Conservation (phyloP, 1,140 invertebrate genomes). For the Eupristina koningsbergeri region DNA sequence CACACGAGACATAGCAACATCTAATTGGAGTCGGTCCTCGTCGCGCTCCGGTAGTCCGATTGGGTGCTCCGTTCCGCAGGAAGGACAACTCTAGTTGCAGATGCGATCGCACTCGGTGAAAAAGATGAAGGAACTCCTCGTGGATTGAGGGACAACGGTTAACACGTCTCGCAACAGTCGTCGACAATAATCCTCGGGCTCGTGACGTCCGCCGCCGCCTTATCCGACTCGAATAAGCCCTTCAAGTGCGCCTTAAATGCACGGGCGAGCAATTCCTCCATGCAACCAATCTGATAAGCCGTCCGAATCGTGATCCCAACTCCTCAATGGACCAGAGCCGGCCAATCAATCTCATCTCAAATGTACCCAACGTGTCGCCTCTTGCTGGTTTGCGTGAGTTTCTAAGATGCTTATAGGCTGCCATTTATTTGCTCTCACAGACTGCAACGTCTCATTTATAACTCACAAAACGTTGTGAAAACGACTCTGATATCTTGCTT, state of each 20-base stretch:
- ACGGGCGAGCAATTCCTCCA: too few relatives aligned
- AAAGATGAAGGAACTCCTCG: neutral
- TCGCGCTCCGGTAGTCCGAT: neutral
- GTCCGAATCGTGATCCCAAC: neutral
- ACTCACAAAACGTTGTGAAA: neutral
- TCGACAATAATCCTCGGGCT: too few relatives aligned
- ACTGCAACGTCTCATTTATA: neutral
- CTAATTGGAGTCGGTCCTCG: too few relatives aligned
- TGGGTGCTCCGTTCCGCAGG: neutral
- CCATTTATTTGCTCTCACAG: neutral
- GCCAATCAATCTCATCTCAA: neutral
- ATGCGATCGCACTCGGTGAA: neutral
- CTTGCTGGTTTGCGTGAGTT: neutral
- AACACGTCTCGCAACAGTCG: neutral
- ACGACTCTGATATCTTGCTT: neutral
- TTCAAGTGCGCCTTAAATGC: too few relatives aligned
- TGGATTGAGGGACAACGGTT: neutral
- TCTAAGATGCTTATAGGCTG: neutral
- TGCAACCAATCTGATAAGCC: too few relatives aligned
- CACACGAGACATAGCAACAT: too few relatives aligned
- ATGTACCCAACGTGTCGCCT: neutral
- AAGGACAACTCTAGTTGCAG: neutral
- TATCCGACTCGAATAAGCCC: too few relatives aligned
- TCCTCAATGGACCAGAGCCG: neutral
- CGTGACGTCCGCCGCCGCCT: too few relatives aligned